phyloP scores from a whole-genome alignment of 2,888 invertebrate species.

The Hypselothyrea guttata region DNA sequence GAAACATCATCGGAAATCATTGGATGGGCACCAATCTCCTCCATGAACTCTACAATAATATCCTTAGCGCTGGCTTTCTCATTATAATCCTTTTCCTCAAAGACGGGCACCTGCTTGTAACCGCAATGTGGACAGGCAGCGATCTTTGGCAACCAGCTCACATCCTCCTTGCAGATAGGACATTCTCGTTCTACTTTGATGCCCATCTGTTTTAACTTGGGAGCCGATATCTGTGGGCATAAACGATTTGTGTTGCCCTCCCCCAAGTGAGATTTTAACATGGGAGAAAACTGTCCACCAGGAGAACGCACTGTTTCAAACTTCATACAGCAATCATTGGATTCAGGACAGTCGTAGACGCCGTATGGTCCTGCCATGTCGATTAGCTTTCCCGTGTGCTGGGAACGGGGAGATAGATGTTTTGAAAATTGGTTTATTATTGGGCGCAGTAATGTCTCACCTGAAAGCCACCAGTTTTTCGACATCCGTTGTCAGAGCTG shows the following conservation, averaged over 20 bases:
- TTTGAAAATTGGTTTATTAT: too few species aligned
- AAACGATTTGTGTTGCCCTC: constrained; percentile 48
- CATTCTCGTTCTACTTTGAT: constrained; percentile 48
- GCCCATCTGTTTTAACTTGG: constrained; percentile 48
- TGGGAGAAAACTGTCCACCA: constrained; percentile 34
- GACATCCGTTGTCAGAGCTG: background rate
- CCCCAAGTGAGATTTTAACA: constrained; percentile 34
- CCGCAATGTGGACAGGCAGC: constrained; percentile 80
- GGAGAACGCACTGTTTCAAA: constrained; percentile 21
- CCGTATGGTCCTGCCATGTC: constrained; percentile 59
- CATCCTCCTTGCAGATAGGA: constrained; percentile 76
- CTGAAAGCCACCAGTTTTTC: background rate
- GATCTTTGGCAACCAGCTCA: constrained; percentile 81
- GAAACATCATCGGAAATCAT: background rate
- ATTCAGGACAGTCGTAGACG: constrained; percentile 26
- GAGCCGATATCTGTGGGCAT: constrained; percentile 24
- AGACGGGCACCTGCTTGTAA: constrained; percentile 73
- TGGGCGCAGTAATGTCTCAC: background rate
- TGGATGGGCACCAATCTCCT: constrained; percentile 31
- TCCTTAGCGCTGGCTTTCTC: constrained; percentile 73
- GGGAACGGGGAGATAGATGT: too few species aligned
- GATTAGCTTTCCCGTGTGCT: constrained; percentile 2
- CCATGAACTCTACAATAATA: constrained; percentile 67
- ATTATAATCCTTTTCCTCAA: constrained; percentile 69
- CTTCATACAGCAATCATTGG: constrained; percentile 21